Evolutionary conservation across 30 jellyfish, hydroid and myxozoan genomes (phyloP).

Genomic region (Pelagia noctiluca): DNA sequence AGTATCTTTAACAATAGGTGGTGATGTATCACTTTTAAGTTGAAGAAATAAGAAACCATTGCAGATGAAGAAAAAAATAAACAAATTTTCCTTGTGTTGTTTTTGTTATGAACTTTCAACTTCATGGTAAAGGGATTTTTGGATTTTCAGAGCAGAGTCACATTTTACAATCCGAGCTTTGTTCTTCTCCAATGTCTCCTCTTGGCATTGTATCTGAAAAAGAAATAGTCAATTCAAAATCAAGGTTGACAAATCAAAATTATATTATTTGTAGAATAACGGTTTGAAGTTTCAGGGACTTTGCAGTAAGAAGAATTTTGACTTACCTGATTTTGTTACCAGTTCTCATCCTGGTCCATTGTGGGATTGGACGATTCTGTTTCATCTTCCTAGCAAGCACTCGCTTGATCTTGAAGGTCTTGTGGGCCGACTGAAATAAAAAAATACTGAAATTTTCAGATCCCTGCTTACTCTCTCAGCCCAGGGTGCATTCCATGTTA

Average conservation of each 20-base stretch:
- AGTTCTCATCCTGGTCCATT: slow-evolving; percentile 97
- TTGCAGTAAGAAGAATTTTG: neutral
- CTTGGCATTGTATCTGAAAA: slow-evolving; percentile 90
- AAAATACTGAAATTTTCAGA: neutral
- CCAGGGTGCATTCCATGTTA: no score
- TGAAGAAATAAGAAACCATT: no score
- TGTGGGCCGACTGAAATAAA: slow-evolving; percentile 84
- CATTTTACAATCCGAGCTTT: slow-evolving; percentile 83
- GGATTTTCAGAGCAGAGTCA: neutral
- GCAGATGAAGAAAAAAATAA: no score
- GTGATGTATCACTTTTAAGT: no score
- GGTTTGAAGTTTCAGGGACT: neutral
- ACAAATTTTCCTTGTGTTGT: no score
- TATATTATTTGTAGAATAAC: neutral
- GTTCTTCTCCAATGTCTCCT: slow-evolving; percentile 99
- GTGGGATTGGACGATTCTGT: slow-evolving; percentile 98
- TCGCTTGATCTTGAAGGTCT: slow-evolving; percentile 93
- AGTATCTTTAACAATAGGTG: no score
- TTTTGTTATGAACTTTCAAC: no score
- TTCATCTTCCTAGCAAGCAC: slow-evolving; percentile 96
- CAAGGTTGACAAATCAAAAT: neutral
- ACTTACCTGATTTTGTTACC: slow-evolving; percentile 91
- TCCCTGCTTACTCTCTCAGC: no score
- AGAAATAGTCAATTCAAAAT: neutral
- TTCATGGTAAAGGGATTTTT: neutral